These are phyloP conservation scores for Thalpophila matura DNA, from an alignment of 2,888 invertebrate genomes.

Conservation along the genomic window DNA sequence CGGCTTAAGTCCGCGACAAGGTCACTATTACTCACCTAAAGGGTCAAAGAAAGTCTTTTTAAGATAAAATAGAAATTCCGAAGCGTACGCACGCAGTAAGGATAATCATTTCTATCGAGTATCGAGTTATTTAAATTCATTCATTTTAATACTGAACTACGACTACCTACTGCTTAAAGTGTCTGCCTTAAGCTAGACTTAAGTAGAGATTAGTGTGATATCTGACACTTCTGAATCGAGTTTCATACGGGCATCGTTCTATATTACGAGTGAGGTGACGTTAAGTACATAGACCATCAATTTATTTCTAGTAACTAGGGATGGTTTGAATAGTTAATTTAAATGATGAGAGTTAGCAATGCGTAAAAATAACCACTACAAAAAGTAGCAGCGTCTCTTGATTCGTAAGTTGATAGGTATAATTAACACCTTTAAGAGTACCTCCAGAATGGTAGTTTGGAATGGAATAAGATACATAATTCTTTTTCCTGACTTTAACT, in stretches of 20 bases:
- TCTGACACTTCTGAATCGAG: conserved; percentile 4
- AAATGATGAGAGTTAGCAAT: too few relatives aligned
- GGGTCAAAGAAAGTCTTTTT: conserved; percentile 56
- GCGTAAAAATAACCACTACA: too few relatives aligned
- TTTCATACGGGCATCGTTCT: background rate
- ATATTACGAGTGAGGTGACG: too few relatives aligned
- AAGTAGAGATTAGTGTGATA: conserved; percentile 5
- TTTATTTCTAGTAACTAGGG: too few relatives aligned
- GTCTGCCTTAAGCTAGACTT: background rate
- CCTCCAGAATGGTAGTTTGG: too few relatives aligned
- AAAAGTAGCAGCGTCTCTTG: too few relatives aligned
- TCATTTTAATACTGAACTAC: conserved; percentile 28
- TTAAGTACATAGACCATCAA: too few relatives aligned
- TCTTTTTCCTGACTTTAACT: too few relatives aligned
- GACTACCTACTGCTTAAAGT: background rate
- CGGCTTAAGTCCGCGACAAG: conserved; percentile 4
- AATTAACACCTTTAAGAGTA: too few relatives aligned
- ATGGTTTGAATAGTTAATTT: too few relatives aligned
- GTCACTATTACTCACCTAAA: conserved; percentile 27
- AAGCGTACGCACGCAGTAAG: conserved; percentile 16
- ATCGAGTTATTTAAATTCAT: conserved; percentile 15
- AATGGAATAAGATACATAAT: too few relatives aligned
- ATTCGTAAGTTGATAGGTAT: too few relatives aligned
- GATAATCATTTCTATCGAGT: conserved; percentile 23
- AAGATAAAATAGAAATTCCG: conserved; percentile 28